These are phyloP conservation scores for Dendroctonus valens DNA, from an alignment of 1,140 invertebrate species.

Conservation along the genomic window DNA sequence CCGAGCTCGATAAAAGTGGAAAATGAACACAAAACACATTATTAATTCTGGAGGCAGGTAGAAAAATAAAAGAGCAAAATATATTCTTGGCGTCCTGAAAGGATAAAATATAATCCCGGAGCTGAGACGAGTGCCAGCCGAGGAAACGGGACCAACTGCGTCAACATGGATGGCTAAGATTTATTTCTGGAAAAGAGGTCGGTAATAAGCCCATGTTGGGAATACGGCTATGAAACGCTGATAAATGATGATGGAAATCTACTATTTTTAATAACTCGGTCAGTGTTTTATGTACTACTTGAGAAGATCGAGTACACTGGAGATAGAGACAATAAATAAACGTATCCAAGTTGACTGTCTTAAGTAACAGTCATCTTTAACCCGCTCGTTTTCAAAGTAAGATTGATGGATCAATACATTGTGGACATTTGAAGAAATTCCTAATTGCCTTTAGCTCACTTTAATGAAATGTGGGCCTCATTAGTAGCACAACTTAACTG, in stretches of 20 bases:
- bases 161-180: constrained; percentile 43
- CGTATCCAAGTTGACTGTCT: too few relatives aligned
- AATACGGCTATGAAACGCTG: constrained; percentile 4
- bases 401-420: too few relatives aligned
- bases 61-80: constrained; percentile 30
- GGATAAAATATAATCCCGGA: constrained; percentile 38
- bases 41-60: constrained; percentile 28
- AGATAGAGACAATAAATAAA: neutral
- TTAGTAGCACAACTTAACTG: too few relatives aligned
- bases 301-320: neutral
- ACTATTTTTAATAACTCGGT: constrained; percentile 18
- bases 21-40: constrained; percentile 25
- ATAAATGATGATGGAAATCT: constrained; percentile 17
- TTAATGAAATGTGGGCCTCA: too few relatives aligned
- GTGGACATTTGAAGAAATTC: too few relatives aligned
- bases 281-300: neutral
- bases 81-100: constrained; percentile 26
- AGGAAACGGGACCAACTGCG: constrained; percentile 39
- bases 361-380: neutral
- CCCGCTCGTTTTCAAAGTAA: neutral
- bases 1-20: constrained; percentile 2
- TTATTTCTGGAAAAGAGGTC: constrained; percentile 40
- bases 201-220: constrained; percentile 36
- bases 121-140: constrained; percentile 16
- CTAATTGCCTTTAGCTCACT: too few relatives aligned